These are phyloP conservation scores for Plestiodon gilberti DNA, from an alignment of 2,113 vertebrate genomes.

Conservation along the genomic window DNA sequence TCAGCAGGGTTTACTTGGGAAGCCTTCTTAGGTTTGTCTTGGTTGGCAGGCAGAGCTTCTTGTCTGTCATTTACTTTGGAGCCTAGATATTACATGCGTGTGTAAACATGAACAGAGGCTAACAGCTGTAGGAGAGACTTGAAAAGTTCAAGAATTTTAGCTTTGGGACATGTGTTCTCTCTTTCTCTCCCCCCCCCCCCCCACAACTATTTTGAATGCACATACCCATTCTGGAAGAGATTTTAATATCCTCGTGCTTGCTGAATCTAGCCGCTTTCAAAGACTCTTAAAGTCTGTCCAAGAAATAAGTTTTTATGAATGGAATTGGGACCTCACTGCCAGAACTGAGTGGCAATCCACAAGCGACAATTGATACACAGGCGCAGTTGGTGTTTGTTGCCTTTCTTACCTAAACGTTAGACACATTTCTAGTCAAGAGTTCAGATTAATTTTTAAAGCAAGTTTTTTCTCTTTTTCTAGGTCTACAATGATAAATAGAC, in stretches of 20 bases:
- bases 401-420: not conserved
- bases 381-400: fast-evolving
- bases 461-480: conserved; percentile 65
- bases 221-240: not conserved
- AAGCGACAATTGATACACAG: fast-evolving
- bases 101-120: not conserved
- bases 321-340: not conserved
- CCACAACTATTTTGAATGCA: not conserved
- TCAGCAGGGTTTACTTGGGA: not conserved
- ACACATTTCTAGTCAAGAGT: not conserved
- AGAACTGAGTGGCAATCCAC: fast-evolving
- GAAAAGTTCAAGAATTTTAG: fast-evolving
- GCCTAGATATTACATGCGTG: not conserved
- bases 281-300: not conserved
- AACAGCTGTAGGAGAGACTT: not conserved
- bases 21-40: not conserved
- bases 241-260: not conserved
- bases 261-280: not conserved
- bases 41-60: not conserved
- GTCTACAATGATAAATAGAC: conserved; percentile 79
- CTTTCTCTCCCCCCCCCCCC: not conserved
- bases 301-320: not conserved
- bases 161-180: not conserved
- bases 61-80: not conserved
- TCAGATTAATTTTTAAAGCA: not conserved